phyloP scores from a whole-genome alignment of 2,888 invertebrate genomes.

The Apoderus coryli region DNA sequence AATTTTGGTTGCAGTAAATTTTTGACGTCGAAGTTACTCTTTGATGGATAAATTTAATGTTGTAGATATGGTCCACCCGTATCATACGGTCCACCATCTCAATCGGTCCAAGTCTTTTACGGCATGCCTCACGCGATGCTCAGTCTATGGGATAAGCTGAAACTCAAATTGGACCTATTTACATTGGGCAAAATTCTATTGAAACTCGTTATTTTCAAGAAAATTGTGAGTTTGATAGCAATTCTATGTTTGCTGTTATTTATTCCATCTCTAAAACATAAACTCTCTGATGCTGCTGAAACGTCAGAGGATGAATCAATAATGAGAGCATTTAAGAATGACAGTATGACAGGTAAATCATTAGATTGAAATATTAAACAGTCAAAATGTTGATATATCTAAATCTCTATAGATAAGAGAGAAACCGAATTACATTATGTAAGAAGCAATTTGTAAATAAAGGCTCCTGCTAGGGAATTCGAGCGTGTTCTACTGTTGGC shows the following conservation, averaged over 20 bases:
- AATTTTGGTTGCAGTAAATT: conserved; percentile 4
- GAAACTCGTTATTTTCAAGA: conserved; percentile 66
- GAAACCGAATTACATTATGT: no score
- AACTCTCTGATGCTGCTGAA: conserved; percentile 8
- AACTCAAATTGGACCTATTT: conserved; percentile 53
- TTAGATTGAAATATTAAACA: no score
- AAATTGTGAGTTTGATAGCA: conserved; percentile 66
- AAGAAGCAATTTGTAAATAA: no score
- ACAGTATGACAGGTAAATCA: conserved; percentile 5
- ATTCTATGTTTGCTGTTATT: conserved; percentile 60
- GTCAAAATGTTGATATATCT: no score
- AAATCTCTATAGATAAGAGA: no score
- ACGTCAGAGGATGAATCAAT: conserved; percentile 5
- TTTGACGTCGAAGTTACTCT: conserved; percentile 1
- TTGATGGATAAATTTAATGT: conserved; percentile 1
- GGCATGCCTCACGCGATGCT: conserved; percentile 43
- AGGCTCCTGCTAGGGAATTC: no score
- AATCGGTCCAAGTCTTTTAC: conserved; percentile 27
- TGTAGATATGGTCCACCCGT: conserved; percentile 18
- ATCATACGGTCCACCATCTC: conserved; percentile 21
- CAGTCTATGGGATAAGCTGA: conserved; percentile 49
- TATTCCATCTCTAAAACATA: conserved; percentile 40
- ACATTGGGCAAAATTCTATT: conserved; percentile 60
- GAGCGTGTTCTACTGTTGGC: no score
- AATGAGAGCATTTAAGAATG: conserved; percentile 4